These are phyloP conservation scores for Notarius quadriscutis DNA, from an alignment of 2,113 vertebrate genomes.

Conservation along the genomic window DNA sequence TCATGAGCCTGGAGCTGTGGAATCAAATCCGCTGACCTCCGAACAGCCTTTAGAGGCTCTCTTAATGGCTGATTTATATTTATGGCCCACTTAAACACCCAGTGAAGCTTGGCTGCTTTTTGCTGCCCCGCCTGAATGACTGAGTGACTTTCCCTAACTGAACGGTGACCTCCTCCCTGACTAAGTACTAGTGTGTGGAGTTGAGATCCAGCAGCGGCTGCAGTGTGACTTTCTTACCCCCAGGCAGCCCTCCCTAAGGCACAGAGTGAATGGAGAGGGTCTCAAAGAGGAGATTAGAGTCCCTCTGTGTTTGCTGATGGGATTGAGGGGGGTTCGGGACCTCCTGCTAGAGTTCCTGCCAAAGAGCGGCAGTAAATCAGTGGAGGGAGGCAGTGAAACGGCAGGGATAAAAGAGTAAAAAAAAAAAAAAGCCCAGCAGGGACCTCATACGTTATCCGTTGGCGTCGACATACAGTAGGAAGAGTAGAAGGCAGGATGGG, in stretches of 20 bases:
- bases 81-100: constrained; percentile 57
- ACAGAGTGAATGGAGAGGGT: constrained; percentile 63
- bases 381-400: constrained; percentile 48
- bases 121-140: constrained; percentile 44
- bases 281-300: constrained; percentile 75
- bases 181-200: constrained; percentile 25
- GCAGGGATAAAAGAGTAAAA: constrained; percentile 33
- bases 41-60: constrained; percentile 51
- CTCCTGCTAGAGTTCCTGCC: constrained; percentile 57
- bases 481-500: constrained; percentile 31
- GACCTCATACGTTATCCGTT: constrained; percentile 55
- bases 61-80: constrained; percentile 58
- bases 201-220: constrained; percentile 16
- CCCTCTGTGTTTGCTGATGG: constrained; percentile 76
- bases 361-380: constrained; percentile 53
- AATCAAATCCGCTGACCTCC: constrained; percentile 44
- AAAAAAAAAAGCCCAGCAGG: constrained; percentile 45
- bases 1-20: background rate
- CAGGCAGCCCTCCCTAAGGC: constrained; percentile 54
- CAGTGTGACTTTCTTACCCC: constrained; percentile 24
- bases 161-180: constrained; percentile 26
- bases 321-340: constrained; percentile 68
- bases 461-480: constrained; percentile 53
- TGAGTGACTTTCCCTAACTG: constrained; percentile 46
- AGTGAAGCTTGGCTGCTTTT: constrained; percentile 45